Evolutionary conservation across 2,797 vertebrate species (phyloP).

Genomic region (Cyclura pinguis): DNA sequence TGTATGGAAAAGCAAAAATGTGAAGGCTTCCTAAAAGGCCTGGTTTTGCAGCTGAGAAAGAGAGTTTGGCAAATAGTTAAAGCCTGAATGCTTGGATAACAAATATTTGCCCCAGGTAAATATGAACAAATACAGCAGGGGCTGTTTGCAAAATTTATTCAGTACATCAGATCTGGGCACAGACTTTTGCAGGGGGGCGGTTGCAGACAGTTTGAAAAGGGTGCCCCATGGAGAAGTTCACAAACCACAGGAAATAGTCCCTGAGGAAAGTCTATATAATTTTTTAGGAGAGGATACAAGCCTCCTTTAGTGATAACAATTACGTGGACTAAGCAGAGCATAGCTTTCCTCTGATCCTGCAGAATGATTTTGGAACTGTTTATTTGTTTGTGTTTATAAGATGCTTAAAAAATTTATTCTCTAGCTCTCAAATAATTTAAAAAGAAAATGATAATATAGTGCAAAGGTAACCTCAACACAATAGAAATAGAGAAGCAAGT

Average conservation of each 20-base stretch:
- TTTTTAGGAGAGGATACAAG: neutral
- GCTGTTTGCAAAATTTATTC: neutral
- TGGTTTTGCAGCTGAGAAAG: constrained; percentile 42
- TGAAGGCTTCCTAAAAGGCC: constrained; percentile 52
- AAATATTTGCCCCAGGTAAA: constrained; percentile 12
- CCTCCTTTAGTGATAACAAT: neutral
- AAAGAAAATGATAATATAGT: neutral
- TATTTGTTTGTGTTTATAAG: neutral
- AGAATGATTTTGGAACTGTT: neutral
- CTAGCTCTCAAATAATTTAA: neutral
- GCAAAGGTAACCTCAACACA: neutral
- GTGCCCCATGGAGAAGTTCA: neutral
- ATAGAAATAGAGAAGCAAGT: neutral
- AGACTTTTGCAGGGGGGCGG: neutral
- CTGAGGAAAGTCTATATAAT: neutral
- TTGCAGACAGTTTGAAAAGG: neutral
- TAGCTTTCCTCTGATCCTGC: neutral
- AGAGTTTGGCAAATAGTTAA: constrained; percentile 62
- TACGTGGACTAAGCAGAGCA: neutral
- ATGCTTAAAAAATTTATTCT: neutral
- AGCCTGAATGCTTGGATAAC: constrained; percentile 48
- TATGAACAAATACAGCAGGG: neutral
- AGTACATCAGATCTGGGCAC: neutral
- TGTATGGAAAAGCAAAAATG: constrained; percentile 62
- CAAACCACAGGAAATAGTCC: neutral